A percentile compares a stretch with the other conserved stretches of the same genome.
These are phyloP conservation scores for Corynorhinus townsendii DNA, from an alignment of 2,113 vertebrate species.

Conservation along the genomic window DNA sequence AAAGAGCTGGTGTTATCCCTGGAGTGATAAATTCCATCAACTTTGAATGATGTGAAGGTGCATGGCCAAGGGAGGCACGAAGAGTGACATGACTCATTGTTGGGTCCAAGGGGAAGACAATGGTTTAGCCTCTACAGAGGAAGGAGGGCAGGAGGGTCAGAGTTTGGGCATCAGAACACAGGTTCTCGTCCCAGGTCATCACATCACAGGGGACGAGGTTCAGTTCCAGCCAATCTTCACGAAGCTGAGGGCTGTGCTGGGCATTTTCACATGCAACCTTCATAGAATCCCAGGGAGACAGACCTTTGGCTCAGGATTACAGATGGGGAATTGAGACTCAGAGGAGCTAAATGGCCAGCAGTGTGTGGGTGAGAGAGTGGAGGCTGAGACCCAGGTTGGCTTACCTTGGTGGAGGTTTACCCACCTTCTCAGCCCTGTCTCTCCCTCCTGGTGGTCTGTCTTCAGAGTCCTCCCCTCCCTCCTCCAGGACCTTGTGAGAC, in stretches of 20 bases:
- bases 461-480: not conserved
- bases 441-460: not conserved
- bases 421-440: fast-evolving
- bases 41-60: not conserved
- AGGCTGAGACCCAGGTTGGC: not conserved
- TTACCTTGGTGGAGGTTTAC: not conserved
- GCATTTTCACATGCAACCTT: not conserved
- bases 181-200: too few relatives aligned
- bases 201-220: fast-evolving
- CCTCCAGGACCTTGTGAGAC: not conserved
- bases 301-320: not conserved
- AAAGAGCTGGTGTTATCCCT: not conserved
- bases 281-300: not conserved
- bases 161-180: not conserved
- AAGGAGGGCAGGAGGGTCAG: not conserved
- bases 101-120: not conserved
- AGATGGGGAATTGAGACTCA: not conserved
- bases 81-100: fast-evolving
- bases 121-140: not conserved
- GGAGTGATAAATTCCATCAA: not conserved
- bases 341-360: not conserved
- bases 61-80: fast-evolving
- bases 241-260: fast-evolving
- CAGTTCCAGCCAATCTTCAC: not conserved
- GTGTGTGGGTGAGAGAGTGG: not conserved